These are phyloP conservation scores for Percopsis transmontana DNA, from an alignment of 2,113 vertebrate species.

Conservation along the genomic window DNA sequence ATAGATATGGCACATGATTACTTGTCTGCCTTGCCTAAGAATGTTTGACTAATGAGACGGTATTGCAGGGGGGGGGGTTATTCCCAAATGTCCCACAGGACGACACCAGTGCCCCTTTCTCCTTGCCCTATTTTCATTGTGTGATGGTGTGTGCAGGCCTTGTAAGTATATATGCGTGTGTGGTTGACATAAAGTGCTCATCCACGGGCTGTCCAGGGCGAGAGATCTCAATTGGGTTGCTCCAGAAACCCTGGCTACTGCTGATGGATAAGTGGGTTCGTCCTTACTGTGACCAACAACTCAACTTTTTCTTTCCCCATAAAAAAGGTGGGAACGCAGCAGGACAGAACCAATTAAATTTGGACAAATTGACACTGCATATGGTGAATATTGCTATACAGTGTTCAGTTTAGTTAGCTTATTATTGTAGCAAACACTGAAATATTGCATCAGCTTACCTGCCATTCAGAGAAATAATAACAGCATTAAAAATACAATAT, in stretches of 20 bases:
- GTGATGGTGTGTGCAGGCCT: constrained; percentile 30
- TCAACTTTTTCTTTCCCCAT: background rate
- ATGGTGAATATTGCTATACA: no score
- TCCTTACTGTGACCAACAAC: constrained; percentile 7
- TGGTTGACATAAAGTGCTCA: constrained; percentile 19
- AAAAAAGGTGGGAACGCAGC: no score
- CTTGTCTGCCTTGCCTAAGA: constrained; percentile 43
- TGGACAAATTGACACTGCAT: no score
- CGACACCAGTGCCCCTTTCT: constrained; percentile 50
- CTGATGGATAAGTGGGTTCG: constrained; percentile 21
- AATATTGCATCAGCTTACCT: no score
- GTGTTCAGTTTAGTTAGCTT: no score
- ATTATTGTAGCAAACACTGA: no score
- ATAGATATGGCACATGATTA: constrained; percentile 64
- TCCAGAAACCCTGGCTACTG: constrained; percentile 22
- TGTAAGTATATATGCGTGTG: constrained; percentile 29
- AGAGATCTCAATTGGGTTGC: constrained; percentile 37
- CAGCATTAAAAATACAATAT: no score
- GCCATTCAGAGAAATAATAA: no score
- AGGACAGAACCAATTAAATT: no score
- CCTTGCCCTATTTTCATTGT: constrained; percentile 62
- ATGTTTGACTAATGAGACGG: constrained; percentile 72
- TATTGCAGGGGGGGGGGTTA: constrained; percentile 43
- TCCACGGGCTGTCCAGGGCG: background rate
- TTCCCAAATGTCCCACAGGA: constrained; percentile 44